Conservation (phyloP, 2,113 vertebrate genomes). For the Synchiropus splendidus region DNA sequence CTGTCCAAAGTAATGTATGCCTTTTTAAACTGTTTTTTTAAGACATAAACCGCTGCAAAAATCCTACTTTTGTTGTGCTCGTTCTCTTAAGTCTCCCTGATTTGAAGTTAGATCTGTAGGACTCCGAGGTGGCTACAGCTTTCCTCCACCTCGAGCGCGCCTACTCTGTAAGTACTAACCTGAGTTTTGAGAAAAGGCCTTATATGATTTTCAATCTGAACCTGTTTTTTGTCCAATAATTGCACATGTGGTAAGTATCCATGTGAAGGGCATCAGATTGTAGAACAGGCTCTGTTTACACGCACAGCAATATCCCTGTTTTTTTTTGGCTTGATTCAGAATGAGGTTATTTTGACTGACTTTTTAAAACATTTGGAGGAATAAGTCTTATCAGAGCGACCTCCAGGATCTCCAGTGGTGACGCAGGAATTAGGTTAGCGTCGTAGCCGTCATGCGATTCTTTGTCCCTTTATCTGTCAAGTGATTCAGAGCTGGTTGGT, state of each 20-base stretch:
- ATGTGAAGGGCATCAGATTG: constrained; percentile 37
- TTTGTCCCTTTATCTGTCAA: no score
- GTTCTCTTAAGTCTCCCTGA: constrained; percentile 89
- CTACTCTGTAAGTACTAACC: constrained; percentile 93
- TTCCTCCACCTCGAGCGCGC: constrained; percentile 89
- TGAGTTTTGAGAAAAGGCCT: constrained; percentile 23
- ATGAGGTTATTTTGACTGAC: no score
- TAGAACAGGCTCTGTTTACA: constrained; percentile 32
- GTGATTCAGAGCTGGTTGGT: no score
- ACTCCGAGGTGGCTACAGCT: constrained; percentile 86
- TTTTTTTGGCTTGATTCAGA: no score
- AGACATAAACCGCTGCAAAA: constrained; percentile 21
- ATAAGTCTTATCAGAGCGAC: no score
- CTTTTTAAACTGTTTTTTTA: no score
- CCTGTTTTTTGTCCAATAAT: constrained; percentile 42
- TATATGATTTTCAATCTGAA: constrained; percentile 35
- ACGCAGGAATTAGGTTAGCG: no score
- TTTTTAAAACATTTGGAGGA: no score
- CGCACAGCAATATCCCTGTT: no score
- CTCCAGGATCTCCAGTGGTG: no score
- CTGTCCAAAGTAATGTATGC: constrained; percentile 36
- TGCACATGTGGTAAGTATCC: constrained; percentile 69
- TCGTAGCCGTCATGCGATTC: no score
- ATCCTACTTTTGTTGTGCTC: constrained; percentile 79
- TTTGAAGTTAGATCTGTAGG: constrained; percentile 79